Base-by-base conservation (phyloP, 53 echinoderm and acorn worm genomes). In the Stichopus horrens region DNA sequence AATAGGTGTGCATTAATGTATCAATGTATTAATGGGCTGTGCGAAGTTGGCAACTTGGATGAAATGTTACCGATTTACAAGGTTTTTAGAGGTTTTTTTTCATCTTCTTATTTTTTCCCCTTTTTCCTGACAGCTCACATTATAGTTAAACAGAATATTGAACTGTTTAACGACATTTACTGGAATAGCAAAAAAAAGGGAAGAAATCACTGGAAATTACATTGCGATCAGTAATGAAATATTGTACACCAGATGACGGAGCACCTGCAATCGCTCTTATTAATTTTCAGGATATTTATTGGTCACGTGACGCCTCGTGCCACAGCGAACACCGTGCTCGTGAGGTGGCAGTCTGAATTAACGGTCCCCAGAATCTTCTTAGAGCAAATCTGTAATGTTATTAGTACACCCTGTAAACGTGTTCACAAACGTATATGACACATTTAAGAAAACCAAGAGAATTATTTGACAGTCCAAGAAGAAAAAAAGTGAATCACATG, bases 391-490 rank as follows among this genome's bases (percentile, higher is more conserved):
- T 81, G 56, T 81, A 81, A 81, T 81, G 57, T 81, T 81, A 81
- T 81, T 81, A 81, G 18, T 18, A 53, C 81, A 56, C 81, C 52
- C 21, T 0, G 81, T 81, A 81, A 57, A 58, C 81, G 81, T 81
- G 81, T 81, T 81, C 81, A 81, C 81, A 81, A 81, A 81, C 81
- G 21, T 56, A 81, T 56, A 56, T 81, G 81, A 81, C 81, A 81
- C 58, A 81, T 81, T 81, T 81, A 81, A 37, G 37, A 37, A 51
- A 56, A 20, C 56, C 8, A 18, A n/a, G 23, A 81, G 81, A n/a
- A 81, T 19, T 81, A 56, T 81, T 81, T 56, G 57, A 56, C 81
- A 56, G 57, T 71, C 81, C 20, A 81, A 56, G 37, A 37, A 37
- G 37, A 37, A 21, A 16, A 58, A 81, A 81, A 81, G 7, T 18